Conservation (phyloP, 2,797 vertebrate species). For the Acanthornis magna region DNA sequence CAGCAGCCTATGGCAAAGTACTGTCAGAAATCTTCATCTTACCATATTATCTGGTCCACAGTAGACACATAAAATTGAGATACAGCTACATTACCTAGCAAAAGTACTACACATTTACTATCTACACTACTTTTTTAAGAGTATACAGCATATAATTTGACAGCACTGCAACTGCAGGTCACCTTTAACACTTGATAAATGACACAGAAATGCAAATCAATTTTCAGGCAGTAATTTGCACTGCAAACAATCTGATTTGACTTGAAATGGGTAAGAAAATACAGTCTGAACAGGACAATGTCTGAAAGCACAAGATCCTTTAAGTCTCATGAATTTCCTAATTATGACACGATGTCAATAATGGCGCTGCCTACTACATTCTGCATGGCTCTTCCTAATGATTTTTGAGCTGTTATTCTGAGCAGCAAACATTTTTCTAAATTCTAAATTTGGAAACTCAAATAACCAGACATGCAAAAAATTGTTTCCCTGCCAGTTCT, state of each 20-base stretch:
- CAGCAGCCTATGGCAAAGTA: neutral
- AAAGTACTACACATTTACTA: neutral
- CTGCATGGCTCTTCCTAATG: neutral
- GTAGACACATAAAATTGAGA: neutral
- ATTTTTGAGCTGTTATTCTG: constrained; percentile 1
- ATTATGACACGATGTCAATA: neutral
- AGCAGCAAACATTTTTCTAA: neutral
- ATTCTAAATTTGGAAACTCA: neutral
- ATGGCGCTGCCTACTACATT: neutral
- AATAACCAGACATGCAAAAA: constrained; percentile 2
- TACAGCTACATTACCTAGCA: neutral
- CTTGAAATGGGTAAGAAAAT: constrained; percentile 15
- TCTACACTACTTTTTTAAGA: neutral
- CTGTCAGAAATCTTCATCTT: neutral
- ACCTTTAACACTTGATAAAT: constrained; percentile 29
- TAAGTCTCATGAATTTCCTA: neutral
- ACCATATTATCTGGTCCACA: neutral
- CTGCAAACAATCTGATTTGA: neutral
- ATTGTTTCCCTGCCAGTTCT: neutral
- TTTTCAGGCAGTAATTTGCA: neutral
- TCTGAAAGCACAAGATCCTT: neutral
- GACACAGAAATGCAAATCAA: neutral
- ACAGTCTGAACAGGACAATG: neutral
- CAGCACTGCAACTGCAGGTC: constrained; percentile 11
- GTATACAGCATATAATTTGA: neutral